Evolutionary conservation across 2,797 vertebrate genomes (phyloP), one percentile per base, ranked within the genome.

Genomic region (Mallotus villosus): DNA sequence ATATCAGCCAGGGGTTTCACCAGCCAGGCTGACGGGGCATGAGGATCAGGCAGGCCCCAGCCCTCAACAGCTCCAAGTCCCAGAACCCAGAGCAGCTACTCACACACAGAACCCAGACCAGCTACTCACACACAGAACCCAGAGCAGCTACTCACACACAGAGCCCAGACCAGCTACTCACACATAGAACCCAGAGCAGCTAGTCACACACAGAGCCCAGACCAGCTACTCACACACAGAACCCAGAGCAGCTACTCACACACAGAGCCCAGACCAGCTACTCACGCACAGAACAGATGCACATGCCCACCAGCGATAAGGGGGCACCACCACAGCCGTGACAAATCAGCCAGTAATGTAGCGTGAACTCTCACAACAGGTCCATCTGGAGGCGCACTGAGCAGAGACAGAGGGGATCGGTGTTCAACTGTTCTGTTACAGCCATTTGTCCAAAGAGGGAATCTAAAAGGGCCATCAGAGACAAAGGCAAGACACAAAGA

Each of bases 321-420:
- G 83, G 37, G 82, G 76, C 62, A 62, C 70, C 69, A 76, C 63
- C 71, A 79, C 63, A 71, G 72, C 81, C 41, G 27, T 81, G 85
- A 88, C 85, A 72, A 82, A 86, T 89, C 75, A 76, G 79, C 74
- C 65, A 67, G 84, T 85, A 89, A 90, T 85, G 86, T 84, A 81
- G 84, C 82, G 58, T 86, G 82, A 86, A 83, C 67, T 74, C 76
- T 79, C 37, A 41, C 78, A 79, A 78, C 76, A 82, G 70, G 67
- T 87, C 81, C 77, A 80, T 90, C 79, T 84, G 78, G 66, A 69
- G 78, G 82, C 60, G 73, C 67, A 71, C 63, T 73, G 74, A 74
- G 75, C 76, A 73, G 83, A 81, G 75, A 79, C 76, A 85, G 73
- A 78, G 21, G 57, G 70, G 59, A 51, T 21, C 68, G 58, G 74